These are phyloP conservation scores for Nannoperca australis DNA, from an alignment of 2,797 vertebrate genomes.

Conservation along the genomic window DNA sequence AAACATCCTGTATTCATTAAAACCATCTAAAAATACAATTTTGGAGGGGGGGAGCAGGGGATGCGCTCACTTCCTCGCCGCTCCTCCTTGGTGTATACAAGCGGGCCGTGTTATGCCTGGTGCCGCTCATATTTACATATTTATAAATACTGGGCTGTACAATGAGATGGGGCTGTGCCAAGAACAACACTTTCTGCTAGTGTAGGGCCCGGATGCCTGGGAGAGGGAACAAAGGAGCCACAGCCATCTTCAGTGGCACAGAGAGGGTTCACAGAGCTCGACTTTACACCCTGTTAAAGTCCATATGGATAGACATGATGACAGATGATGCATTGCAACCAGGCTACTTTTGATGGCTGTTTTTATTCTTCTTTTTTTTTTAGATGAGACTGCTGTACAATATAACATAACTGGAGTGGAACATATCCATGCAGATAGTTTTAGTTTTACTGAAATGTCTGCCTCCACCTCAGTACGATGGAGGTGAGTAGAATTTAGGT, in stretches of 20 bases:
- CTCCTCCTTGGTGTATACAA: slow-evolving; percentile 77
- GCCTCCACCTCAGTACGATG: background rate
- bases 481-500: background rate
- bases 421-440: background rate
- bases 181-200: slow-evolving; percentile 84
- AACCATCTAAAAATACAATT: slow-evolving; percentile 90
- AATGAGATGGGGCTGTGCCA: slow-evolving; percentile 85
- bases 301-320: slow-evolving; percentile 5
- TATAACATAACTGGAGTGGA: too few relatives aligned
- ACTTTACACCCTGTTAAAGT: slow-evolving; percentile 15
- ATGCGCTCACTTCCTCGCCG: slow-evolving; percentile 71
- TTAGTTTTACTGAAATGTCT: background rate
- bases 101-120: slow-evolving; percentile 71
- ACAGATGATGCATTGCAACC: background rate
- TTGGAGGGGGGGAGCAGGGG: slow-evolving; percentile 21
- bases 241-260: slow-evolving; percentile 69
- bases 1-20: slow-evolving; percentile 92
- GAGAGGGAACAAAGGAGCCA: slow-evolving; percentile 79
- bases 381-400: too few relatives aligned
- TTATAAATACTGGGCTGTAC: slow-evolving; percentile 87
- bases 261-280: slow-evolving; percentile 25
- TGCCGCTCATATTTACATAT: slow-evolving; percentile 87
- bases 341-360: background rate
- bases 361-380: too few relatives aligned
- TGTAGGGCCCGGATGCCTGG: slow-evolving; percentile 78